Base-by-base conservation (phyloP, 2,888 invertebrate species). In the Caradrina kadenii region DNA sequence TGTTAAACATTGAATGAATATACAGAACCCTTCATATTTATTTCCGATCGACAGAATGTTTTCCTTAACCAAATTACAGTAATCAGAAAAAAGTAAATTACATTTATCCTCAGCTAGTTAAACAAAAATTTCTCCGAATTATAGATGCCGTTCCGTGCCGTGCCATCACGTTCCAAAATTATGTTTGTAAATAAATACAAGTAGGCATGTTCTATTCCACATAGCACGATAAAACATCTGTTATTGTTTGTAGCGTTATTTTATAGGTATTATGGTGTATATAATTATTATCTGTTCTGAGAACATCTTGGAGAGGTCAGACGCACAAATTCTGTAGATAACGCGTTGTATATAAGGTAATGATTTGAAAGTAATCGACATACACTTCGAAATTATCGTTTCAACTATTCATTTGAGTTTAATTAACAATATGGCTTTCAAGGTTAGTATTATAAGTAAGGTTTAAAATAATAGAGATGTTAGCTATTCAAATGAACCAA, bases 381-480 rank as follows among this genome's bases (percentile, higher is more conserved):
- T 21, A 73, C 31, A 63, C 21, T 54, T 31, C 4, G 4, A 17
- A 55, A 50, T 61, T 45, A 39, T 52, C 19, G 26, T n/a, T 10
- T 49, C 35, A 7, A 42, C 31, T 1, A 49, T 54, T 52, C 54
- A 56, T 64, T 53, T 15, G 11, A n/a, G 19, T 48, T 60, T 58
- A 67, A 6, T 54, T 11, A 10, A 49, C 50, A 76, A 68, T 1
- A 80, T 80, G 80, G 80, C 76, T 53, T 69, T 80, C 26, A 80
- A 83, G 76, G 80, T 83, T 17, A 72, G 80, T 80, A 49, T 50
- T 21, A 22, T 45, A n/a, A 26, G 31, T n/a, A 45, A 45, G 45
- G 45, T 45, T 45, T 45, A 15, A 31, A 7, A 7, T 31, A 35
- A 35, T 35, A 35, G 8, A 1, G 7, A 35, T 35, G 8, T 35